These are phyloP conservation scores for Oenanthe oenanthe DNA, from an alignment of 2,113 vertebrate species.

Conservation along the genomic window DNA sequence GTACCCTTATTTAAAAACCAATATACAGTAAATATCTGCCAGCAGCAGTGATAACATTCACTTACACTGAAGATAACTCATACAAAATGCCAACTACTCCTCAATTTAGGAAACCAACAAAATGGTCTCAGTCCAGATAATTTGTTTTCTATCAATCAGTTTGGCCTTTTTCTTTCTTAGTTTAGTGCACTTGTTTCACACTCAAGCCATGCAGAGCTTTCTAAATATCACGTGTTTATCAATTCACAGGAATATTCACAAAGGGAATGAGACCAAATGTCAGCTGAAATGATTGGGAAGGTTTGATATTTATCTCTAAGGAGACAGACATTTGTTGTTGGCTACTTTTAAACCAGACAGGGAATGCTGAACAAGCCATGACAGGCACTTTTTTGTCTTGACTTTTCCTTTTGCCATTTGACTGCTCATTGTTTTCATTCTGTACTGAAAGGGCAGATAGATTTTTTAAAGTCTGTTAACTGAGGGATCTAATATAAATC, in stretches of 20 bases:
- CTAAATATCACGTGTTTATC: not conserved
- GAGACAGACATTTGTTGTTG: not conserved
- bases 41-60: not conserved
- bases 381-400: not conserved
- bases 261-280: not conserved
- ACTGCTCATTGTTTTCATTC: constrained; percentile 9
- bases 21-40: constrained; percentile 60
- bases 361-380: not conserved
- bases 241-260: not conserved
- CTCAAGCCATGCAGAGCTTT: not conserved
- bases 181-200: not conserved
- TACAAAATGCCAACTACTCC: not conserved
- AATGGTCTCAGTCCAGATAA: not conserved
- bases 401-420: constrained; percentile 5
- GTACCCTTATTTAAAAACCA: constrained; percentile 70
- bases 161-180: not conserved
- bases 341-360: not conserved
- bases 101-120: not conserved
- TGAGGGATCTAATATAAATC: not conserved
- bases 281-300: not conserved
- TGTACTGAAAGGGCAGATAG: not conserved
- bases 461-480: not conserved
- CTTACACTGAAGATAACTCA: constrained; percentile 25
- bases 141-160: not conserved
- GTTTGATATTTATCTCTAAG: constrained; percentile 9